These are phyloP conservation scores for Neodon shergylaensis DNA, from an alignment of 2,113 vertebrate species.

Conservation along the genomic window DNA sequence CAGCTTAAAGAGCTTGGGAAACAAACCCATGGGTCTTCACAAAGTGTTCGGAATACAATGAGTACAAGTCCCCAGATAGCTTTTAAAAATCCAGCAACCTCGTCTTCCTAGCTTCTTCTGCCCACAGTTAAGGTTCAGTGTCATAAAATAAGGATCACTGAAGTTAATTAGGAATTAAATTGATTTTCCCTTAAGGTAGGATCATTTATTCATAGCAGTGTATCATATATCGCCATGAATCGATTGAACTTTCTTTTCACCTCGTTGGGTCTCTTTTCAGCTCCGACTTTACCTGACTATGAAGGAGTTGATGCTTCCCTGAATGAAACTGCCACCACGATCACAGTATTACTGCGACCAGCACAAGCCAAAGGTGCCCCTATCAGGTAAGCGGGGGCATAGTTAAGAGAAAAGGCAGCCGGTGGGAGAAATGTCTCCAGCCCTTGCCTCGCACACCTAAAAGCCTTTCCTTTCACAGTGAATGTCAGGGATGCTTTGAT, in stretches of 20 bases:
- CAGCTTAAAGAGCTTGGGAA: not conserved
- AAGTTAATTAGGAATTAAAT: constrained; percentile 27
- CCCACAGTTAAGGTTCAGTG: not conserved
- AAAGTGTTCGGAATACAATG: not conserved
- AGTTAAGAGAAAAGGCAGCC: not conserved
- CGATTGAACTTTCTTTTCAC: not conserved
- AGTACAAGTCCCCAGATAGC: not conserved
- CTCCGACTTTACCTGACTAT: constrained; percentile 97
- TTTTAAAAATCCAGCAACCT: not conserved
- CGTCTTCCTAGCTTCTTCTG: not conserved
- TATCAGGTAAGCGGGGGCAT: constrained; percentile 90
- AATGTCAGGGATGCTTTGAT: constrained; percentile 16
- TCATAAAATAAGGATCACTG: not conserved
- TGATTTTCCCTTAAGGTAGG: not conserved
- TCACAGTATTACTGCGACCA: constrained; percentile 97
- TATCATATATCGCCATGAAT: not conserved
- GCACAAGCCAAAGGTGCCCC: constrained; percentile 98
- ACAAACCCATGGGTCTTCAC: not conserved
- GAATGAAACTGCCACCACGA: constrained; percentile 98
- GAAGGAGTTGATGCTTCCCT: constrained; percentile 95
- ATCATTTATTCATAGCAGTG: constrained; percentile 39
- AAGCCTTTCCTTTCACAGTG: constrained; percentile 23
- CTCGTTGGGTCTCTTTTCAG: constrained; percentile 80
- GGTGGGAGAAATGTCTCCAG: not conserved
- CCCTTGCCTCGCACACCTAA: not conserved